Percentiles rank a stretch among this genome's conserved stretches.
These are phyloP conservation scores for Anhinga rufa DNA, from an alignment of 2,113 vertebrate species.

Conservation along the genomic window DNA sequence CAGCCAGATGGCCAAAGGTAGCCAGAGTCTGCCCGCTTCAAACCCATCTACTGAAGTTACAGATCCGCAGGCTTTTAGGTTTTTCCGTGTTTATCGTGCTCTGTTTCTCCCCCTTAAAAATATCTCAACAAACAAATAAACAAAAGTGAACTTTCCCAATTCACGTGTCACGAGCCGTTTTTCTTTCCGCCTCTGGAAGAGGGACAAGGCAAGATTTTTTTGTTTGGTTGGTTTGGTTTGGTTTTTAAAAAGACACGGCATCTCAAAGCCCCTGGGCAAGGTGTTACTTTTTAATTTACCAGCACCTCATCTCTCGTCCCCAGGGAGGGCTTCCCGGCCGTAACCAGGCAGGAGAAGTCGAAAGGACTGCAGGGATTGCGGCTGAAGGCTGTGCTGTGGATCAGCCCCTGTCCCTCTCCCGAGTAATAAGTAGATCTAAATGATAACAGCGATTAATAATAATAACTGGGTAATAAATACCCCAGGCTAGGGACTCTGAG, in stretches of 20 bases:
- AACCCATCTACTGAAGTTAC: conserved; percentile 58
- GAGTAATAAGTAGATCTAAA: neutral
- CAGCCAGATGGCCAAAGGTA: conserved; percentile 81
- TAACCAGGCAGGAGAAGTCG: neutral
- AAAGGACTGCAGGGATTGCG: neutral
- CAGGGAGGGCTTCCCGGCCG: neutral
- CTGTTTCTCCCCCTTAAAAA: neutral
- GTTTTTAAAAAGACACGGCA: neutral
- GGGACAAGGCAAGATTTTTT: neutral
- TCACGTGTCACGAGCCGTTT: neutral
- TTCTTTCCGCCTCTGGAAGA: neutral
- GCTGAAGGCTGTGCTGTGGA: neutral
- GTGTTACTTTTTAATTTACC: conserved; percentile 17
- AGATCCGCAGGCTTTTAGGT: conserved; percentile 25
- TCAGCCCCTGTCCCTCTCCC: neutral
- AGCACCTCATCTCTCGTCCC: neutral
- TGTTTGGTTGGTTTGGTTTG: neutral
- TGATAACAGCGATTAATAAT: neutral
- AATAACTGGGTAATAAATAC: neutral
- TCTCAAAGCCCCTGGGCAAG: neutral
- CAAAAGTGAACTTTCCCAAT: neutral
- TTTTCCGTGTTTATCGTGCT: conserved; percentile 35
- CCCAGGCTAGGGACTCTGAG: neutral
- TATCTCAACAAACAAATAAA: neutral
- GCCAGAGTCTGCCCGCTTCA: conserved; percentile 42